Evolutionary conservation across 2,797 vertebrate species (phyloP), one percentile per base, ranked within the genome.

Genomic region (Cyprinodon diabolis): DNA sequence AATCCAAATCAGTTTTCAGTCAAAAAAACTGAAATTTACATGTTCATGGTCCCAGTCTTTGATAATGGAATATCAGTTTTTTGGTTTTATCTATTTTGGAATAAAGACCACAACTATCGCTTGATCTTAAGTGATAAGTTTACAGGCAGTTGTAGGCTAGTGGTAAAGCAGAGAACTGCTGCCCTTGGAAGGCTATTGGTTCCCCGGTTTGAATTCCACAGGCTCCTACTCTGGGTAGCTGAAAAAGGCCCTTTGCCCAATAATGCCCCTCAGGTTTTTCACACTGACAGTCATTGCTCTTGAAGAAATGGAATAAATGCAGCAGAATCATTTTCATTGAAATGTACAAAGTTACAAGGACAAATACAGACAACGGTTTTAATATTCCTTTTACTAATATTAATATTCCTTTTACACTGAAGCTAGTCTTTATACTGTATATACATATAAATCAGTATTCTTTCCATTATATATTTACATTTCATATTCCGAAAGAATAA

Each of bases 1-100:
- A 82, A 78, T 76, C 76, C 75, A 83, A 81, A 82, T 89, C 89
- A 86, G 86, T 78, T 89, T 90, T 90, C 91, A 85, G 72, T 92
- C 88, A 87, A 69, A 82, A 48, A 47, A 68, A 56, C 17, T 15
- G 43, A 81, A 74, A 62, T 51, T 66, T 68, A 76, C 72, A 77
- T 60, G 48, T 66, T 73, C 76, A 13, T 69, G 30, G 73, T 85
- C 62, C 51, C 37, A 77, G 51, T 14, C 73, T 72, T 56, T 84
- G 76, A 69, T 21, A 9, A 30, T 65, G 55, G n/a, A 8, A 2
- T 47, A 74, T 82, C 30, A 76, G n/a, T 25, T 25, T 69, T 40
- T 23, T 25, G 1, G 0, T 51, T 54, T 68, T 12, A 21, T 54
- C 5, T 40, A 30, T 66, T 63, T 21, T 71, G 69, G 66, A 1